Evolutionary conservation across 2,113 vertebrate species (phyloP).

Genomic region (Cygnus buccinator): DNA sequence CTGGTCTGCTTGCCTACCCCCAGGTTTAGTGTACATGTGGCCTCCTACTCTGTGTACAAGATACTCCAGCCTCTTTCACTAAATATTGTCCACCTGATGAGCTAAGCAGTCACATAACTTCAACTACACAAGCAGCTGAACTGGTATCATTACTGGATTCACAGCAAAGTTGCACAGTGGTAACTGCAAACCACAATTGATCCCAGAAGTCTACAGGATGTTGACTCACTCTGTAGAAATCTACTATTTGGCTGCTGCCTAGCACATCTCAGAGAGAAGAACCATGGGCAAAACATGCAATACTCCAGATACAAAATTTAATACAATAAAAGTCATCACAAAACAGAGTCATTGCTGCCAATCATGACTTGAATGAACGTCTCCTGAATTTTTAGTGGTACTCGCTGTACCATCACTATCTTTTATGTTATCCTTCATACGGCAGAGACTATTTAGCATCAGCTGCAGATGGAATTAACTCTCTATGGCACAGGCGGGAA

Average conservation of each 20-base stretch:
- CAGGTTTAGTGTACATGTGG: background rate
- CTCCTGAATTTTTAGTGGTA: background rate
- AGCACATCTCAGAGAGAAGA: background rate
- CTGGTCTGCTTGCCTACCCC: background rate
- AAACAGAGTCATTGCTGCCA: background rate
- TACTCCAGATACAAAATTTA: background rate
- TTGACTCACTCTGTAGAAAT: background rate
- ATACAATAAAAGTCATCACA: background rate
- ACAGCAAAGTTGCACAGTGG: background rate
- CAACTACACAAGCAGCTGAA: background rate
- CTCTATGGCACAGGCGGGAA: background rate
- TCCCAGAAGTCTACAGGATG: background rate
- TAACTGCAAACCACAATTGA: background rate
- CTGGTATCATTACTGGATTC: fast-evolving
- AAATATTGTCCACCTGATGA: background rate
- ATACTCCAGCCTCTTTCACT: background rate
- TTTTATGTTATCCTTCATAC: background rate
- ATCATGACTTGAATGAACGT: background rate
- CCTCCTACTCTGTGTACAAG: background rate
- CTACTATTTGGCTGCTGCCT: background rate
- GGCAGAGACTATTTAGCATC: background rate
- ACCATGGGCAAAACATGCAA: background rate
- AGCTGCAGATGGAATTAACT: background rate
- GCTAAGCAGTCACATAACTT: background rate
- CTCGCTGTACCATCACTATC: background rate